These are phyloP conservation scores for Iselma pallidipennis DNA, from an alignment of 2,888 invertebrate genomes.

Conservation along the genomic window DNA sequence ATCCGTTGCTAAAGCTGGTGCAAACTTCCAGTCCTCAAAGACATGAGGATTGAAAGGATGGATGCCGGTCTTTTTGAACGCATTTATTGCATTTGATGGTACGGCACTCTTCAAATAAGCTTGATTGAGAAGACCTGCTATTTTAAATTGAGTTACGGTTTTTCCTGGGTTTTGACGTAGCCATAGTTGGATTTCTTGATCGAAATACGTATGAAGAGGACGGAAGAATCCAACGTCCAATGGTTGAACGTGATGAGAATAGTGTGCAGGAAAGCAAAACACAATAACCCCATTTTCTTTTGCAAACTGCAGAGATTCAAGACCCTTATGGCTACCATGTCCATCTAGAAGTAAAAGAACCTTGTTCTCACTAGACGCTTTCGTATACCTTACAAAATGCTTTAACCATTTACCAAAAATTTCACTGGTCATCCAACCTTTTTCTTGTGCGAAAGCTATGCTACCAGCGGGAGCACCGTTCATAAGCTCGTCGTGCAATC, in stretches of 20 bases:
- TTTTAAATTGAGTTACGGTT: constrained; percentile 5
- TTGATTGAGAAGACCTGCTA: constrained; percentile 6
- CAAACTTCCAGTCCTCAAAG: no score
- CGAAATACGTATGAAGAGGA: constrained; percentile 2
- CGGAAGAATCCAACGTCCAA: constrained; percentile 7
- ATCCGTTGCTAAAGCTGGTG: no score
- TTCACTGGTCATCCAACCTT: constrained; percentile 45
- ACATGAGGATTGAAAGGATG: no score
- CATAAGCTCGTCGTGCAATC: no score
- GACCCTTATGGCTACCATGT: constrained; percentile 33
- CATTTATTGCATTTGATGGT: constrained; percentile 7
- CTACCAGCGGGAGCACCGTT: no score
- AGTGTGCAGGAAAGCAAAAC: constrained; percentile 8
- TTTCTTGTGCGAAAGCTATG: constrained; percentile 36
- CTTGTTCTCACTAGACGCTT: constrained; percentile 33
- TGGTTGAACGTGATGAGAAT: no score
- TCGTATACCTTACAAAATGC: constrained; percentile 39
- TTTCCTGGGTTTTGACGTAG: constrained; percentile 5
- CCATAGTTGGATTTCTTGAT: constrained; percentile 4
- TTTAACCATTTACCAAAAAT: constrained; percentile 36
- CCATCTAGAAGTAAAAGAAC: constrained; percentile 41
- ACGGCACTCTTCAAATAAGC: constrained; percentile 13
- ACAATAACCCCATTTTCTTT: constrained; percentile 15
- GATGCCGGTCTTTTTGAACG: constrained; percentile 5
- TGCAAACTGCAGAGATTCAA: constrained; percentile 5